Evolutionary conservation across 2,888 invertebrate species (phyloP).

Genomic region (Neoitamus cyanurus): DNA sequence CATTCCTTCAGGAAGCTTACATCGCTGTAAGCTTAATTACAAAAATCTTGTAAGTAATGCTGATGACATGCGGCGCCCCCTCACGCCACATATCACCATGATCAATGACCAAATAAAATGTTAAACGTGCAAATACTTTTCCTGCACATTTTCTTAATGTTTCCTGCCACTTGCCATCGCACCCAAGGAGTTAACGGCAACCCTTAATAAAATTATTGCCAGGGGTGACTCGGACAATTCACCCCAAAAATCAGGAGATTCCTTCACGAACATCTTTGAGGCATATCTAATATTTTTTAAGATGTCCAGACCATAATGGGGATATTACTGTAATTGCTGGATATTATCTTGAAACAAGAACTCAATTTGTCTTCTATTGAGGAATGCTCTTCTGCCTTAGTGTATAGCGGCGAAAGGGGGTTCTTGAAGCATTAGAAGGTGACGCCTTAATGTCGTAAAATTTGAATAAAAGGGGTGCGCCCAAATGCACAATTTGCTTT

Average conservation of each 20-base stretch:
- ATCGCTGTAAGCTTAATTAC: background rate
- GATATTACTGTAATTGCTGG: constrained; percentile 22
- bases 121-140: background rate
- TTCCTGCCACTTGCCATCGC: constrained; percentile 20
- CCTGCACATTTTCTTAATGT: background rate
- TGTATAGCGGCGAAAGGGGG: background rate
- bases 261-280: constrained; percentile 21
- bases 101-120: constrained; percentile 1
- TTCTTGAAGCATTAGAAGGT: constrained; percentile 35
- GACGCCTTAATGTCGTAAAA: constrained; percentile 35
- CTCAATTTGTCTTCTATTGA: constrained; percentile 31
- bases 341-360: constrained; percentile 39
- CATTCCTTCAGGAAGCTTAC: background rate
- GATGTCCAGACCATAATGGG: constrained; percentile 28
- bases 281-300: constrained; percentile 18
- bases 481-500: background rate
- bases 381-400: background rate
- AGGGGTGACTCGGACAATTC: background rate
- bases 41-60: background rate
- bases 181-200: background rate
- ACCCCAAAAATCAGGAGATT: background rate
- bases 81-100: background rate
- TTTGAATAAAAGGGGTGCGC: constrained; percentile 33
- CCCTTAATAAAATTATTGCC: constrained; percentile 7
- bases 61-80: background rate